Evolutionary conservation across 2,113 vertebrate species (phyloP).

Genomic region (Sciurus niger): DNA sequence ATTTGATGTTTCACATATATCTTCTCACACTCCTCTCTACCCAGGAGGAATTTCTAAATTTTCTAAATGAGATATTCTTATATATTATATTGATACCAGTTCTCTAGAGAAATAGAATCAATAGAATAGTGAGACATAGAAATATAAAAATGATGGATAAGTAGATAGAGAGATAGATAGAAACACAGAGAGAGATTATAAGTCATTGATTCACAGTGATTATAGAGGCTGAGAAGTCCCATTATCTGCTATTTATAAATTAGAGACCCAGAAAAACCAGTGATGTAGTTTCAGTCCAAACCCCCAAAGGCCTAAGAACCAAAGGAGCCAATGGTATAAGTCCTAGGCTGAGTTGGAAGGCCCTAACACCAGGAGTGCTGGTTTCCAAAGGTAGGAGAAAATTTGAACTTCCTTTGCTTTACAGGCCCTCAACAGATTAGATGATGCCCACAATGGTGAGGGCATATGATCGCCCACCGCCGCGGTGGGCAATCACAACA

Average conservation of each 20-base stretch:
- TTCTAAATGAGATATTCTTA: neutral
- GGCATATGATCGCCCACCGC: no score
- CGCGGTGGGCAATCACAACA: no score
- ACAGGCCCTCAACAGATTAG: neutral
- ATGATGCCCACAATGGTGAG: neutral
- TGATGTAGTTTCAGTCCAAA: no score
- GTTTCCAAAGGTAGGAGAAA: neutral
- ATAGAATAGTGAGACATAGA: neutral
- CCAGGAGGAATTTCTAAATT: neutral
- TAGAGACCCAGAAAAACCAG: no score
- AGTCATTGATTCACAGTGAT: no score
- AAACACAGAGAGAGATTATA: no score
- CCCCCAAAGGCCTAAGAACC: no score
- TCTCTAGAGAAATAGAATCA: neutral
- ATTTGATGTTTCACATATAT: neutral
- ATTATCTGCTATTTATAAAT: no score
- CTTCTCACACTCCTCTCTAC: neutral
- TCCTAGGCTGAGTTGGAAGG: neutral
- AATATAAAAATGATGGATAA: no score
- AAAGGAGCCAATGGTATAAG: no score
- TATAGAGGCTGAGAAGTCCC: no score
- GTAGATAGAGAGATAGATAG: no score
- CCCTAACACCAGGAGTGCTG: neutral
- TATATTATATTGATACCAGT: neutral
- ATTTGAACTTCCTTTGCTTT: neutral